Evolutionary conservation across 2,888 invertebrate species (phyloP), one percentile per base, ranked within the genome.

Genomic region (Toxonevra muliebris): DNA sequence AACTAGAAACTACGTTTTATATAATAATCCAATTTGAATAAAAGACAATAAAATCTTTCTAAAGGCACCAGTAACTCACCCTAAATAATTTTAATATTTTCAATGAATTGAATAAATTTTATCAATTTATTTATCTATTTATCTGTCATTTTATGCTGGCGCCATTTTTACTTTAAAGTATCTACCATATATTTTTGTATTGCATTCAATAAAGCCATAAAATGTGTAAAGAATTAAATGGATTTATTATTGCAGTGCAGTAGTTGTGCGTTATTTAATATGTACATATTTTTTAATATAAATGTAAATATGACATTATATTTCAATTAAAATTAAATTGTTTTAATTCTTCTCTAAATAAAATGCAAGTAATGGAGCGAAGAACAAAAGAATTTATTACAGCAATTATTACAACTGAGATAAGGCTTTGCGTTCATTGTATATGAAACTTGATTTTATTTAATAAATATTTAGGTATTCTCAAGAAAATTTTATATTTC

Each of bases 51-150:
- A 30, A 30, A 30, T 4, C 2, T 30, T 30, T 7, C 30, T 30
- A 4, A 30, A 2, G 30, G 30, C 30, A 30, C 7, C 30, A 30
- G 30, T 7, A 30, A 30, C 30, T 30, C 30, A 30, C 30, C 7
- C 30, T 7, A 30, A 30, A 30, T 30, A 30, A 7, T 30, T 30
- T 4, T 30, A 30, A 30, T 30, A 30, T 7, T 30, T n/a, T 30
- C 30, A 75, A 76, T 83, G 83, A 83, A 81, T 83, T 81, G 83
- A 77, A 80, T 78, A 82, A 83, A 82, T 77, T 74, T 76, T 70
- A 19, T 77, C 80, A 79, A 81, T 81, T 79, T 76, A 77, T 79
- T 76, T 79, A 77, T 79, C 76, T 79, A 76, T 74, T 30, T 30
- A 30, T 74, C 77, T 81, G 82, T 81, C 83, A 81, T 80, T 81